Conservation (phyloP, 2,888 invertebrate species). For the Junonia oenone region DNA sequence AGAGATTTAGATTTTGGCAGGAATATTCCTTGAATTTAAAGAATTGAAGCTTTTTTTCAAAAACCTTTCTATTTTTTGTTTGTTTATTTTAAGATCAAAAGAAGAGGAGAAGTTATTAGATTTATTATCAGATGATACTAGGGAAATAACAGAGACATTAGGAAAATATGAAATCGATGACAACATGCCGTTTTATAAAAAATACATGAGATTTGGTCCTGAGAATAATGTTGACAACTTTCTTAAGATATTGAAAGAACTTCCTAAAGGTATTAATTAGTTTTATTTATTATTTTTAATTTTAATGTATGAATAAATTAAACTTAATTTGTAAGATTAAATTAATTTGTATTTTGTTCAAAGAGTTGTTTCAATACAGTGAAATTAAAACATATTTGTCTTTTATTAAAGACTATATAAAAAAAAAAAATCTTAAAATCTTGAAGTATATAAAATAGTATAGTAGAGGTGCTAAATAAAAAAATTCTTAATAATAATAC, state of each 20-base stretch:
- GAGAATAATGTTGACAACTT: slow-evolving; percentile 63
- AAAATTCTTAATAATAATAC: too few relatives aligned
- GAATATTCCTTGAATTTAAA: neutral
- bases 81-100: slow-evolving; percentile 42
- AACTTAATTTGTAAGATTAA: too few relatives aligned
- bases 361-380: too few relatives aligned
- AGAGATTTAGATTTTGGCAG: too few relatives aligned
- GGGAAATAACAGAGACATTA: slow-evolving; percentile 38
- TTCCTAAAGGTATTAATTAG: slow-evolving; percentile 62
- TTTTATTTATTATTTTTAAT: too few relatives aligned
- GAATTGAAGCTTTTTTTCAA: neutral
- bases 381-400: too few relatives aligned
- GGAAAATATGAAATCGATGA: slow-evolving; percentile 42
- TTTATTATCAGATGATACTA: slow-evolving; percentile 36
- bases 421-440: too few relatives aligned
- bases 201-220: slow-evolving; percentile 53
- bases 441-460: too few relatives aligned
- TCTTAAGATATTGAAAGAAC: slow-evolving; percentile 53
- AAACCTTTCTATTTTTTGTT: neutral
- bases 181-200: slow-evolving; percentile 50
- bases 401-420: too few relatives aligned
- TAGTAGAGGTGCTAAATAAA: too few relatives aligned
- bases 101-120: slow-evolving; percentile 43
- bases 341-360: too few relatives aligned
- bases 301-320: too few relatives aligned